A percentile compares a stretch with the other conserved stretches of the same genome.
phyloP scores from a whole-genome alignment of 2,113 vertebrate genomes.

The Colius striatus region DNA sequence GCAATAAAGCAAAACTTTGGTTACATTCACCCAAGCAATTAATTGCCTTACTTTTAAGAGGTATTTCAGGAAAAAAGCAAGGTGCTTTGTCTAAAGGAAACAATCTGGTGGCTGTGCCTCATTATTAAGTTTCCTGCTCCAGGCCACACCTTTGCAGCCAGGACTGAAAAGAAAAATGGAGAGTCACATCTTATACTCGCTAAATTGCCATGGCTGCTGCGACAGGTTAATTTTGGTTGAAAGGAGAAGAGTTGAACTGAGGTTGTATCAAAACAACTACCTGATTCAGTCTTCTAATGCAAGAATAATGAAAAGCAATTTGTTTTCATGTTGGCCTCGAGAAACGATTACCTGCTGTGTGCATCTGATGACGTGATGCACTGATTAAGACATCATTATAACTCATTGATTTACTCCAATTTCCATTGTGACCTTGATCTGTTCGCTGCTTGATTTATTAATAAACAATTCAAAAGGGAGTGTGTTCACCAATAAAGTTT shows the following conservation, averaged over 20 bases:
- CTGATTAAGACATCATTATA: constrained; percentile 51
- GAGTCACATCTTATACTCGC: background rate
- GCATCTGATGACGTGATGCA: constrained; percentile 23
- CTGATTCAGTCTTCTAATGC: constrained; percentile 1
- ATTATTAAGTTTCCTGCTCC: background rate
- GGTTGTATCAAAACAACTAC: constrained; percentile 8
- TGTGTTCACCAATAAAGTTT: constrained; percentile 19
- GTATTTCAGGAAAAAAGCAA: background rate
- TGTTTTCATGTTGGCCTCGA: background rate
- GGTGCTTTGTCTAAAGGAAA: background rate
- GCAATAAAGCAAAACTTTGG: background rate
- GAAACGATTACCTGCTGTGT: constrained; percentile 36
- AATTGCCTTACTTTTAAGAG: background rate
- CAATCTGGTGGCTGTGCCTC: background rate
- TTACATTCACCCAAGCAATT: background rate
- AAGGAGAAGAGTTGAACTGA: background rate
- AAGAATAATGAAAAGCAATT: constrained; percentile 58
- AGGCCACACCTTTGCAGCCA: background rate
- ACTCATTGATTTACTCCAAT: constrained; percentile 38
- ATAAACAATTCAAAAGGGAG: constrained; percentile 34
- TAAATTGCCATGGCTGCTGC: background rate
- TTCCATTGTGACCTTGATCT: constrained; percentile 50
- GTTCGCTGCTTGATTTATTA: constrained; percentile 29
- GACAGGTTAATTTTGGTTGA: background rate
- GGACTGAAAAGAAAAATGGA: background rate